Percentiles rank a stretch among this genome's conserved stretches.
These are phyloP conservation scores for Ochotona curzoniae DNA, from an alignment of 2,113 vertebrate genomes.

Conservation along the genomic window DNA sequence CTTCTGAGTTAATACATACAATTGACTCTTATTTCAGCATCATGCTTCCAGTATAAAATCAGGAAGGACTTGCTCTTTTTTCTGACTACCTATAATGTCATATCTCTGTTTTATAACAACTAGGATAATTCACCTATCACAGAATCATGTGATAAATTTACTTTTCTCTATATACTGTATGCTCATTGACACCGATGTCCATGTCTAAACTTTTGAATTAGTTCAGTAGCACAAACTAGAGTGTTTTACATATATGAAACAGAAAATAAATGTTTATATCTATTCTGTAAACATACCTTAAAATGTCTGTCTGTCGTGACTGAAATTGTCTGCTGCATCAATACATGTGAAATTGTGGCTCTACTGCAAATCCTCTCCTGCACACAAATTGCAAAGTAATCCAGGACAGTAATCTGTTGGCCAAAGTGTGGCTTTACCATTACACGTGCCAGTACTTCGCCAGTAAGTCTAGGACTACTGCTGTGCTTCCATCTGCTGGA, in stretches of 20 bases:
- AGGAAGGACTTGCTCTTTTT: background rate
- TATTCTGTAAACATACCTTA: background rate
- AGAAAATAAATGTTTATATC: background rate
- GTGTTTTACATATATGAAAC: background rate
- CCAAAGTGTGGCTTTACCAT: constrained; percentile 16
- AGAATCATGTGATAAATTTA: background rate
- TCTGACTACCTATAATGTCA: background rate
- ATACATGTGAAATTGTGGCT: background rate
- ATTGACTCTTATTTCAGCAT: background rate
- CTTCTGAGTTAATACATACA: background rate
- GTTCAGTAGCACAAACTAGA: background rate
- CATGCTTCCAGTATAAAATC: background rate
- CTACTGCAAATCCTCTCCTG: background rate
- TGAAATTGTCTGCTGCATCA: background rate
- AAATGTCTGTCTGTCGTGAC: background rate
- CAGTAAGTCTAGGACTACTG: background rate
- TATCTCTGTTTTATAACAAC: background rate
- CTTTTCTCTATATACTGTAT: background rate
- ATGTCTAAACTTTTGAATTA: constrained; percentile 2
- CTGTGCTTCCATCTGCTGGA: background rate
- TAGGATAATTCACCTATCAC: background rate
- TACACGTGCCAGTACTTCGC: background rate
- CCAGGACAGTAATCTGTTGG: background rate
- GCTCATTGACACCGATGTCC: background rate
- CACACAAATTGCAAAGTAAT: background rate